A percentile compares a stretch with the other conserved stretches of the same genome.
phyloP scores from a whole-genome alignment of 2,888 invertebrate species.

The Lasioglossum vierecki region DNA sequence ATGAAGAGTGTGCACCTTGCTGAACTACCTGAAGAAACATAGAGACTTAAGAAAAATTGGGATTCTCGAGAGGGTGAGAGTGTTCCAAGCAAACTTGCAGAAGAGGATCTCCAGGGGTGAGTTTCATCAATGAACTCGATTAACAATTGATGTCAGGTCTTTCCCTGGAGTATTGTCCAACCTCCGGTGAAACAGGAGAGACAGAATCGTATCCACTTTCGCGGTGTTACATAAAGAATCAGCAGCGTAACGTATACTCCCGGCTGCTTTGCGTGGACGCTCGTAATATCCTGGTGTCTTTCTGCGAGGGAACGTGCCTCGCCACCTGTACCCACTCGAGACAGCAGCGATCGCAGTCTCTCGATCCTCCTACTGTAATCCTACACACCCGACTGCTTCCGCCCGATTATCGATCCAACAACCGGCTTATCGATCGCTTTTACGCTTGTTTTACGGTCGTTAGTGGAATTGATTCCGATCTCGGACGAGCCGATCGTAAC shows the following conservation, averaged over 20 bases:
- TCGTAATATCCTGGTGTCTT: constrained; percentile 45
- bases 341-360: constrained; percentile 13
- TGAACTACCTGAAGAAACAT: background rate
- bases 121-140: constrained; percentile 13
- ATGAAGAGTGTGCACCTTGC: background rate
- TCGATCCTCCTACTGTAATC: constrained; percentile 52
- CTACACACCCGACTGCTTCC: constrained; percentile 54
- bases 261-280: constrained; percentile 34
- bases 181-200: constrained; percentile 41
- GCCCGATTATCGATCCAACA: constrained; percentile 30
- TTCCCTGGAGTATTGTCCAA: background rate
- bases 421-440: constrained; percentile 39
- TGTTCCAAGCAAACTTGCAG: too few relatives aligned
- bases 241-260: constrained; percentile 41
- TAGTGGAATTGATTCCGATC: background rate
- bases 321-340: constrained; percentile 44
- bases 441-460: constrained; percentile 36
- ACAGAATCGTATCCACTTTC: constrained; percentile 58
- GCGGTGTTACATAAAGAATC: constrained; percentile 60
- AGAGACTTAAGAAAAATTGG: background rate
- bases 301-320: constrained; percentile 42
- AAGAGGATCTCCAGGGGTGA: constrained; percentile 27
- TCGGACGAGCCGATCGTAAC: background rate
- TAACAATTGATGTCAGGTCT: background rate
- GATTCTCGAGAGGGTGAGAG: background rate